phyloP scores from a whole-genome alignment of 2,113 vertebrate genomes.

The Oryzias woworae region DNA sequence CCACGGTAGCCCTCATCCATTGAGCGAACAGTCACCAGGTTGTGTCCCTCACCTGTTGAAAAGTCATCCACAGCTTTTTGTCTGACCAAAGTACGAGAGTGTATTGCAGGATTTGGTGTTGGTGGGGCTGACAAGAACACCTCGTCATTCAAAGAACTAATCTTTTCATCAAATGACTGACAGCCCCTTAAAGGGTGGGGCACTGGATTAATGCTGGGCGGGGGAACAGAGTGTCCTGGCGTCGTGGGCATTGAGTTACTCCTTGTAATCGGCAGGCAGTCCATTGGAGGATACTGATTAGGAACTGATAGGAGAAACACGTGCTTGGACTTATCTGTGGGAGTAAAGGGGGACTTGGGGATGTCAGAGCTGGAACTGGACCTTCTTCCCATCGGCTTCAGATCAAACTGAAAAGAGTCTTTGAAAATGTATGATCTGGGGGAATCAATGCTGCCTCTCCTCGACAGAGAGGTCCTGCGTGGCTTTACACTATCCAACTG shows the following conservation, averaged over 20 bases:
- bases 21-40: slow-evolving; percentile 78
- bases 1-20: slow-evolving; percentile 85
- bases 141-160: slow-evolving; percentile 87
- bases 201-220: slow-evolving; percentile 83
- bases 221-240: slow-evolving; percentile 88
- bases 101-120: slow-evolving; percentile 83
- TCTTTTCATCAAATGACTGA: slow-evolving; percentile 98
- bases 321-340: slow-evolving; percentile 95
- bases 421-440: slow-evolving; percentile 99
- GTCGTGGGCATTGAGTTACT: slow-evolving; percentile 97
- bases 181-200: slow-evolving; percentile 89
- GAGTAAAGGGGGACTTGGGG: slow-evolving; percentile 97
- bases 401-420: slow-evolving; percentile 98
- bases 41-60: slow-evolving; percentile 81
- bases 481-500: slow-evolving; percentile 98
- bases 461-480: slow-evolving; percentile 92
- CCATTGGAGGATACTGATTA: slow-evolving; percentile 83
- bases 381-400: slow-evolving; percentile 92
- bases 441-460: slow-evolving; percentile 97
- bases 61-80: slow-evolving; percentile 94
- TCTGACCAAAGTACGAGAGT: slow-evolving; percentile 89
- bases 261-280: slow-evolving; percentile 96
- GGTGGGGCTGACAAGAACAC: slow-evolving; percentile 90
- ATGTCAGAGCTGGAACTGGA: slow-evolving; percentile 98
- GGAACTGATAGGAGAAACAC: slow-evolving; percentile 96